A percentile compares a stretch with the other conserved stretches of the same genome.
Evolutionary conservation across 1,140 invertebrate species (phyloP).

Genomic region (Phymastichus coffea): DNA sequence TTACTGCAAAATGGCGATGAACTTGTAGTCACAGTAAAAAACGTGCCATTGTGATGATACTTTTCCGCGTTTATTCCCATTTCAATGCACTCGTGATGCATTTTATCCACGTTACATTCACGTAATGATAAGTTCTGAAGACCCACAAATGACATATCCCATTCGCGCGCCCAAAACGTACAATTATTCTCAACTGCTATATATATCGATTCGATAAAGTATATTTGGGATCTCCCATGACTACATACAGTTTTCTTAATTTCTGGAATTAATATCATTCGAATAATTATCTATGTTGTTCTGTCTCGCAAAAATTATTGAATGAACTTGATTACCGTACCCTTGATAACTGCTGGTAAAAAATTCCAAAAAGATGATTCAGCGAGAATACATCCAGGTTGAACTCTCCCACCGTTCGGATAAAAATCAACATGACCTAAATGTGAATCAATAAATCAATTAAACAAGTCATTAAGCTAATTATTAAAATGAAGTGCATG

Average conservation of each 20-base stretch:
- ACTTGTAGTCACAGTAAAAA: slow-evolving; percentile 26
- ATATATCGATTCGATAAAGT: slow-evolving; percentile 60
- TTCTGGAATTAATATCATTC: slow-evolving; percentile 44
- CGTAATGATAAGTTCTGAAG: too few species aligned
- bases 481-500: too few species aligned
- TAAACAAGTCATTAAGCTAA: too few species aligned
- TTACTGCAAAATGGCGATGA: slow-evolving; percentile 28
- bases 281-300: too few species aligned
- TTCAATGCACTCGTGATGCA: slow-evolving; percentile 35
- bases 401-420: slow-evolving; percentile 53
- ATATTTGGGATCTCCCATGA: slow-evolving; percentile 60
- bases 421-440: slow-evolving; percentile 68
- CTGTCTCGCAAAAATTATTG: too few species aligned
- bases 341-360: background rate
- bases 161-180: slow-evolving; percentile 56
- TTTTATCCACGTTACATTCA: too few species aligned
- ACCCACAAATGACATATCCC: slow-evolving; percentile 61
- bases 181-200: slow-evolving; percentile 48
- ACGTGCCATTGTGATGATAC: slow-evolving; percentile 13
- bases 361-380: background rate
- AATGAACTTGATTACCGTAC: background rate
- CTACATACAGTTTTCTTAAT: slow-evolving; percentile 60
- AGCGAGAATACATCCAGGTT: background rate
- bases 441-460: background rate
- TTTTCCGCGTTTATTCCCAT: slow-evolving; percentile 34